Conservation (phyloP, 2,888 invertebrate species). For the Campopleginae sp. region DNA sequence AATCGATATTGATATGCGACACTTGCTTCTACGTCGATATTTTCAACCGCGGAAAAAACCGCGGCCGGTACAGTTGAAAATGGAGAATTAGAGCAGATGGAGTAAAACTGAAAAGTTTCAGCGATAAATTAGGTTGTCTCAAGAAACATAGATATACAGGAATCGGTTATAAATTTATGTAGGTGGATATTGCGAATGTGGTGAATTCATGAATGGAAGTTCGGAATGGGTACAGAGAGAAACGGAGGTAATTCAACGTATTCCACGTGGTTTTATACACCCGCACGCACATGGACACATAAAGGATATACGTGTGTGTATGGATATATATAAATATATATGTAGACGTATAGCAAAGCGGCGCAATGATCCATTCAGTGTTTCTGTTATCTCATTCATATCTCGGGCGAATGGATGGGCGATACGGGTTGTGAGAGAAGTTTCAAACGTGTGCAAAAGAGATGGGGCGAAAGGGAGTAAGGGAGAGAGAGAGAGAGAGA, state of each 20-base stretch:
- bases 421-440: slow-evolving; percentile 66
- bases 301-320: not conserved
- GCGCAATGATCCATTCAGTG: slow-evolving; percentile 73
- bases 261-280: slow-evolving; percentile 65
- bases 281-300: not conserved
- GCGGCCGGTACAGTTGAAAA: not conserved
- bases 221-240: slow-evolving; percentile 63
- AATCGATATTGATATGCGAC: no score
- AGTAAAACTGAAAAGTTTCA: slow-evolving; percentile 8
- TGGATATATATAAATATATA: slow-evolving; percentile 24
- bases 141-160: not conserved
- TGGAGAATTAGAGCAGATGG: not conserved
- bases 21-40: no score
- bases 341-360: slow-evolving; percentile 56
- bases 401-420: slow-evolving; percentile 69
- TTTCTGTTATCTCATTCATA: slow-evolving; percentile 74
- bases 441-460: slow-evolving; percentile 44
- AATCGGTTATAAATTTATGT: slow-evolving; percentile 25
- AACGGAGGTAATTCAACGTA: slow-evolving; percentile 68
- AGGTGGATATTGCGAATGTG: slow-evolving; percentile 52
- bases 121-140: not conserved
- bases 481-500: slow-evolving; percentile 33
- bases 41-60: no score
- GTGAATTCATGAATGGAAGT: slow-evolving; percentile 67
- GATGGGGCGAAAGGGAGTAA: slow-evolving; percentile 9